Evolutionary conservation across 2,797 vertebrate genomes (phyloP).

Genomic region (Limosa lapponica): DNA sequence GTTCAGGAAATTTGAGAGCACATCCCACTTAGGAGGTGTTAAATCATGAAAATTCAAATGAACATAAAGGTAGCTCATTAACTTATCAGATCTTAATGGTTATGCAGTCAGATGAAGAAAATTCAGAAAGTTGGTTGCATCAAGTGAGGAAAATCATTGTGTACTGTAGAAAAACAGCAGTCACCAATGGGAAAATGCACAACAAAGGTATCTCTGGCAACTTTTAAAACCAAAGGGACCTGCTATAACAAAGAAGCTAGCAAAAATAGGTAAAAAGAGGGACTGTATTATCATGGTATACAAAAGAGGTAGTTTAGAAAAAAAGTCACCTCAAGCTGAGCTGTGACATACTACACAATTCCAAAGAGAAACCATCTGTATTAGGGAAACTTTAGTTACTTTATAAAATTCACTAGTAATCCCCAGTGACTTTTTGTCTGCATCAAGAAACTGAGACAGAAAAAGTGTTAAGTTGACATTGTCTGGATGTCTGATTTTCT

Average conservation of each 20-base stretch:
- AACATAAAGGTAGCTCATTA: background rate
- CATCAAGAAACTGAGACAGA: background rate
- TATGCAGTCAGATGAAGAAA: background rate
- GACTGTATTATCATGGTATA: background rate
- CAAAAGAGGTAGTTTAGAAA: background rate
- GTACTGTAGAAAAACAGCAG: background rate
- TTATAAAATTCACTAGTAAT: background rate
- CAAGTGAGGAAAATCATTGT: background rate
- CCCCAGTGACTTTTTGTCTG: background rate
- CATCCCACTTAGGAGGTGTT: background rate
- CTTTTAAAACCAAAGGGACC: background rate
- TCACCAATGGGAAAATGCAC: background rate
- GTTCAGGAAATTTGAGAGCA: background rate
- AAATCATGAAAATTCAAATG: background rate
- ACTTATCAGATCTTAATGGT: background rate
- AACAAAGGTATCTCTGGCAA: background rate
- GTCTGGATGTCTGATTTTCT: background rate
- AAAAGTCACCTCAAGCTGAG: background rate
- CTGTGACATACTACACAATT: background rate
- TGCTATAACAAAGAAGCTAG: background rate
- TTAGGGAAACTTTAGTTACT: background rate
- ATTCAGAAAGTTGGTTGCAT: background rate
- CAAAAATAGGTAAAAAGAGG: background rate
- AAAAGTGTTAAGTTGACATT: background rate
- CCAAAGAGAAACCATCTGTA: background rate